Base-by-base conservation (phyloP, 2,797 vertebrate species). In the Echeneis naucrates region DNA sequence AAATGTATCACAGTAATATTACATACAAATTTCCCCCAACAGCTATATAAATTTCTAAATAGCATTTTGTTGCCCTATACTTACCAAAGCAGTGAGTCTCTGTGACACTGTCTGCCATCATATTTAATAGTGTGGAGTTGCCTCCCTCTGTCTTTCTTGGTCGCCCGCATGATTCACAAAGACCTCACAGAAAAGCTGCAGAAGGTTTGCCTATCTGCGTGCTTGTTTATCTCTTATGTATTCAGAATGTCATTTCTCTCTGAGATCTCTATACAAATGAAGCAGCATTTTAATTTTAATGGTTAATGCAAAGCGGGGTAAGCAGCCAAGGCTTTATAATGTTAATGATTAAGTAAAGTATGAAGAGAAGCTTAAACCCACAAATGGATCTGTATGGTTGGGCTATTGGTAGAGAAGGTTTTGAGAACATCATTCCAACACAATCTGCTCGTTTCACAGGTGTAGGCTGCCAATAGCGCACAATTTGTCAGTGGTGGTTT, bases 251-350 rank as follows among this genome's bases (percentile, higher is more conserved):
- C 33, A 8, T 44, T 59, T 59, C 24, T 69, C 27, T 35, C n/a
- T 8, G 30, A 37, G n/a, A 63, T 62, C 42, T 38, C 27, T 72
- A 63, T 38, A 58, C 81, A 89, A 88, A 83, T 79, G 11, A 65
- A 54, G 21, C 17, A 40, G 47, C 45, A 60, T 55, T 72, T 17
- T 40, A 40, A 58, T 19, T 37, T 83, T 68, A 52, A 84, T 58
- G 52, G 68, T 17, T 26, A 48, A 85, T 90, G 84, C 82, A 91
- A 90, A 91, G 64, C 21, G 63, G n/a, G 11, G 16, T 19, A 27
- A 37, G 8, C 3, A 17, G 50, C 14, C 23, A 0, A 16, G 0
- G 26, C 23, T 58, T 77, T 71, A 35, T 58, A 27, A 72, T 62
- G 60, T 66, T 40, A 27, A 48, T 62, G 12, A 55, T 72, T 35